Base-by-base conservation (phyloP, 2,797 vertebrate species). In the Salarias fasciatus region DNA sequence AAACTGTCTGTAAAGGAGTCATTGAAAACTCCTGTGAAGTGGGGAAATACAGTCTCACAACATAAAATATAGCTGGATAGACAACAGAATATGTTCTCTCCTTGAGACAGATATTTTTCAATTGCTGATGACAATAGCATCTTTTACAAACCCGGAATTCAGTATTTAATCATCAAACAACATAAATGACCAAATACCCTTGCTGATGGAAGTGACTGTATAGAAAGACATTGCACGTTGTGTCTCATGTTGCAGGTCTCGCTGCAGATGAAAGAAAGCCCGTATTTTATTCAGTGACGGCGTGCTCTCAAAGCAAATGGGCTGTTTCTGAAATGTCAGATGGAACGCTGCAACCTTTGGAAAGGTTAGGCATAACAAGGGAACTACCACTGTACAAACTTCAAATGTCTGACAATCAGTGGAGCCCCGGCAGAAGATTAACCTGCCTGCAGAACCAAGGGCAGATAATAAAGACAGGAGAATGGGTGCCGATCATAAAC, bases 301-400 rank as follows among this genome's bases (percentile, higher is more conserved):
- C 24, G 11, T 30, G 63, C 18, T 47, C 45, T 53, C 40, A 18
- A 60, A 70, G 69, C 64, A 81, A 88, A 86, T 50, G 52, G 76
- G 46, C 56, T 43, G 50, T 77, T 85, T 80, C 72, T 63, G 45
- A 91, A 91, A 91, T 89, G 87, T 88, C 87, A 87, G 56, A 66
- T 24, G 67, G 79, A 86, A 77, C 13, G 28, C 55, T 65, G 66
- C 70, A 79, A 88, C 88, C 86, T 90, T 91, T 89, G 1, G 1
- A 87, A 95, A 90, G 87, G 88, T 91, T 86, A 79, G 47, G 14
- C 53, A 15, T 82, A 86, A 86, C 82, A 79, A 80, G 75, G 58
- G 53, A 55, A 73, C 54, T 38, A 59, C 62, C 37, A 53, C 79
- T 67, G 67, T 64, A 70, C 71, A 60, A 78, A 75, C 66, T 50